These are phyloP conservation scores for Caenorhabditis brenneri DNA, from an alignment of 1,140 invertebrate species.

Conservation along the genomic window DNA sequence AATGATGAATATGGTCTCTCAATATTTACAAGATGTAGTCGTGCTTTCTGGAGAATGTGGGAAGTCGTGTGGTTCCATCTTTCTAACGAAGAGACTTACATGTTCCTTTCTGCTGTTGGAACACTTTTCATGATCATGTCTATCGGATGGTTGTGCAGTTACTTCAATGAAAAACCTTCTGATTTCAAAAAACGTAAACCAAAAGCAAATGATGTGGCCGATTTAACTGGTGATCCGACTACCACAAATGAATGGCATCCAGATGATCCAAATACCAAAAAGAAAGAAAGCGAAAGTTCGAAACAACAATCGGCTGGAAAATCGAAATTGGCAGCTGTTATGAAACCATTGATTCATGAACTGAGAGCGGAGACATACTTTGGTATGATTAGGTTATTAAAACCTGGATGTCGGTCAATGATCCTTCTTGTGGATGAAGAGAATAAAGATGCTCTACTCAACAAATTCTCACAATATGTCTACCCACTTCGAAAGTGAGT, in stretches of 20 bases:
- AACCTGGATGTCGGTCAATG: constrained; percentile 92
- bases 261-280: constrained; percentile 64
- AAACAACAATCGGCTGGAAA: constrained; percentile 1
- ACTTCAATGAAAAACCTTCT: constrained; percentile 46
- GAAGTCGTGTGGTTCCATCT: constrained; percentile 64
- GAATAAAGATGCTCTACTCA: constrained; percentile 83
- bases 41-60: constrained; percentile 55
- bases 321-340: constrained; percentile 47
- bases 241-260: constrained; percentile 65
- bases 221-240: constrained; percentile 9
- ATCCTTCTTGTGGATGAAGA: constrained; percentile 87
- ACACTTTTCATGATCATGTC: constrained; percentile 67
- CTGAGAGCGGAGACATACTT: constrained; percentile 92
- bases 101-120: constrained; percentile 65
- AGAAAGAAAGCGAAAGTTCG: not conserved
- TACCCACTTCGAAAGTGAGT: constrained; percentile 90
- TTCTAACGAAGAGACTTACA: constrained; percentile 64
- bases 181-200: constrained; percentile 32
- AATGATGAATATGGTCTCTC: constrained; percentile 64
- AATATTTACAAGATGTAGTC: constrained; percentile 59
- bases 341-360: constrained; percentile 79
- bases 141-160: constrained; percentile 62
- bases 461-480: constrained; percentile 87
- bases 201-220: not conserved
- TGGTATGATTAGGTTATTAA: constrained; percentile 86